phyloP scores from a whole-genome alignment of 2,797 vertebrate genomes.

The Enteromius anoplus region DNA sequence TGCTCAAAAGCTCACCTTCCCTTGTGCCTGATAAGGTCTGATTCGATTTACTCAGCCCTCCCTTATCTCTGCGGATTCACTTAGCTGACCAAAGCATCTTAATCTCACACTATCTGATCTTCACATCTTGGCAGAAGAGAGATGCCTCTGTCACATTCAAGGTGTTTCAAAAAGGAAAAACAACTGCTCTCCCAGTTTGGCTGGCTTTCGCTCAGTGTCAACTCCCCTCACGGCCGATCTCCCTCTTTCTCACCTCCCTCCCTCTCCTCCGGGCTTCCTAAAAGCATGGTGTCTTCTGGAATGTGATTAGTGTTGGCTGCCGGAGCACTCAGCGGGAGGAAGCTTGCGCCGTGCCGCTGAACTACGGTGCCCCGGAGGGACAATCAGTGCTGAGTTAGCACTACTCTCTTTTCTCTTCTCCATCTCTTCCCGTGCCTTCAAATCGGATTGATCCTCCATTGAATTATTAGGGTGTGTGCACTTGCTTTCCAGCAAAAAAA shows the following conservation, averaged over 20 bases:
- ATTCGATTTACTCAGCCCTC: constrained; percentile 86
- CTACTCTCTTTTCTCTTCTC: constrained; percentile 58
- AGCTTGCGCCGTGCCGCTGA: constrained; percentile 49
- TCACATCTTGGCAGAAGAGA: constrained; percentile 93
- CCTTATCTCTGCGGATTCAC: constrained; percentile 78
- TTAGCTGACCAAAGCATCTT: constrained; percentile 99
- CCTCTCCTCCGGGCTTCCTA: constrained; percentile 81
- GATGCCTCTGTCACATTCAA: constrained; percentile 98
- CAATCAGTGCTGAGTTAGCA: constrained; percentile 68
- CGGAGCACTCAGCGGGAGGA: constrained; percentile 68
- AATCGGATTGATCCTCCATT: constrained; percentile 84
- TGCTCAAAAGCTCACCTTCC: constrained; percentile 85
- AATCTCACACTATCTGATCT: constrained; percentile 87
- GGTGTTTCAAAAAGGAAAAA: constrained; percentile 98
- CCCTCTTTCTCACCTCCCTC: not conserved
- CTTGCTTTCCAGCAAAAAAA: constrained; percentile 35
- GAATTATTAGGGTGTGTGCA: constrained; percentile 77
- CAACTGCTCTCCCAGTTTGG: constrained; percentile 78
- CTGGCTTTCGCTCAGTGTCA: constrained; percentile 30
- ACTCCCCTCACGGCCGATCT: constrained; percentile 19
- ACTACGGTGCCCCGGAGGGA: constrained; percentile 75
- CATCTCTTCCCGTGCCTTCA: constrained; percentile 72
- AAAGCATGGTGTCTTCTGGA: constrained; percentile 87
- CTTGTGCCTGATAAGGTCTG: constrained; percentile 89
- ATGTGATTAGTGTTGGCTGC: constrained; percentile 89